Conservation (phyloP, 2,113 vertebrate genomes). For the Barbus barbus region DNA sequence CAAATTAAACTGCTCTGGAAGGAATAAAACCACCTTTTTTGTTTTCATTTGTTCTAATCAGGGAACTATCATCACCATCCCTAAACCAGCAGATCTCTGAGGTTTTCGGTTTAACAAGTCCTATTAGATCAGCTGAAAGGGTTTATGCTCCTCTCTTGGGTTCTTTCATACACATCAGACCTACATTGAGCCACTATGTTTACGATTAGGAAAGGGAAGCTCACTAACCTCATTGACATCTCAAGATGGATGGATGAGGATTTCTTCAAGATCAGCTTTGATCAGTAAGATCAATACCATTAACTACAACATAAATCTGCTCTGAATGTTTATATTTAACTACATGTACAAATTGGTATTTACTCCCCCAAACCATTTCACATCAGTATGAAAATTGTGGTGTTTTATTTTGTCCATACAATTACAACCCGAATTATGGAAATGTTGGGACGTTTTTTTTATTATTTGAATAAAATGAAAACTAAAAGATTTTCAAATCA, state of each 20-base stretch:
- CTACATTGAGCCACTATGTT: neutral
- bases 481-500: too few relatives aligned
- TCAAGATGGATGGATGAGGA: neutral
- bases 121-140: neutral
- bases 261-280: neutral
- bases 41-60: neutral
- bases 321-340: neutral
- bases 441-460: too few relatives aligned
- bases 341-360: neutral
- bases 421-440: too few relatives aligned
- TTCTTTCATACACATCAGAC: neutral
- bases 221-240: neutral
- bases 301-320: neutral
- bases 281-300: neutral
- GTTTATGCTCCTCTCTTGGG: neutral
- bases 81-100: neutral
- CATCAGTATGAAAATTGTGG: neutral
- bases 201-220: neutral
- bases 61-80: neutral
- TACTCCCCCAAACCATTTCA: too few relatives aligned
- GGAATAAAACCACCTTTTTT: neutral
- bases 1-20: neutral
- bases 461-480: too few relatives aligned
- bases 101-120: neutral
- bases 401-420: too few relatives aligned